Conservation (phyloP, 35 echinoderm and acorn worm species). For the Ophiothrix spiculata region DNA sequence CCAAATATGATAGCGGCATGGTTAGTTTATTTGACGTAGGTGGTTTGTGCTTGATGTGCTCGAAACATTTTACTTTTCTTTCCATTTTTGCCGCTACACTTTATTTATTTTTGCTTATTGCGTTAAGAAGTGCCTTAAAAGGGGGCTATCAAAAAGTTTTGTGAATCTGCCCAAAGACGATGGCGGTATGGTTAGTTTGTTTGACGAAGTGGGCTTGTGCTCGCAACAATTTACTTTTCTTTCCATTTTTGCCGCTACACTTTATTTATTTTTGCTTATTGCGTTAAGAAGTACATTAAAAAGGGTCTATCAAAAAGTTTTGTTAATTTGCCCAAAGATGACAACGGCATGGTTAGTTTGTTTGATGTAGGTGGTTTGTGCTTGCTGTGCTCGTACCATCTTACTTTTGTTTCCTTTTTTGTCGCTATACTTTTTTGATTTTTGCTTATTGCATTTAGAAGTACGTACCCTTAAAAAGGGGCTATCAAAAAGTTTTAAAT, state of each 20-base stretch:
- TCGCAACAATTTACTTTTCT: too few relatives aligned
- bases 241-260: too few relatives aligned
- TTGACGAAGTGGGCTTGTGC: constrained; percentile 11
- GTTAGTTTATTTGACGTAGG: constrained; percentile 66
- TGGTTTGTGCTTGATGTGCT: neutral
- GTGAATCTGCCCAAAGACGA: constrained; percentile 54
- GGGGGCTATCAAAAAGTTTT: constrained; percentile 34
- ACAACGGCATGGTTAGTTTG: constrained; percentile 92
- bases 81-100: too few relatives aligned
- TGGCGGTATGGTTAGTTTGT: constrained; percentile 88
- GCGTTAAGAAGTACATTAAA: neutral
- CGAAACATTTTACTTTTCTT: too few relatives aligned
- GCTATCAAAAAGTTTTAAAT: too few relatives aligned
- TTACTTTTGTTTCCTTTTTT: too few relatives aligned
- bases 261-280: neutral
- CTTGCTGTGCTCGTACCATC: too few relatives aligned
- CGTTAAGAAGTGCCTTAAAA: neutral
- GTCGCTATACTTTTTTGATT: too few relatives aligned
- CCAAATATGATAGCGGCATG: constrained; percentile 83
- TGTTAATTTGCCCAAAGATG: constrained; percentile 52
- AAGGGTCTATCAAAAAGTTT: constrained; percentile 22
- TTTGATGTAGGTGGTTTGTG: too few relatives aligned
- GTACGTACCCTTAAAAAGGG: neutral
- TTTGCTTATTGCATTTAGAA: too few relatives aligned
- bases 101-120: neutral